Percentiles rank a stretch among this genome's conserved stretches.
These are phyloP conservation scores for Vannuccia rotundouncinata DNA, from an alignment of 2,888 invertebrate species.

Conservation along the genomic window DNA sequence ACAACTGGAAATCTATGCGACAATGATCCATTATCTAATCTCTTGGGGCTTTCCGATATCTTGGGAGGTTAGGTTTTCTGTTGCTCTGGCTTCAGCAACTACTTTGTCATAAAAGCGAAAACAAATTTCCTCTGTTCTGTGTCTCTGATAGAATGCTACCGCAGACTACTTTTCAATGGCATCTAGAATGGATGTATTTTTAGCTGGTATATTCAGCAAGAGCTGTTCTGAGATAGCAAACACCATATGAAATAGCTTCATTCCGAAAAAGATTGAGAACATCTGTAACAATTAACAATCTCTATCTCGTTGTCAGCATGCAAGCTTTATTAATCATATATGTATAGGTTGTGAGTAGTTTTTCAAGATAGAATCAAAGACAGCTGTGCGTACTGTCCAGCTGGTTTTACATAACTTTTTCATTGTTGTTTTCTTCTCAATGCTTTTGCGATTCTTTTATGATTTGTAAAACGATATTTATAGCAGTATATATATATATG, in stretches of 20 bases:
- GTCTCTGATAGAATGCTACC: too few relatives aligned
- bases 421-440: not conserved
- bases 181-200: not conserved
- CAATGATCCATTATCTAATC: not conserved
- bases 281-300: not conserved
- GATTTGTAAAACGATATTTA: too few relatives aligned
- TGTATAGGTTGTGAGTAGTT: not conserved
- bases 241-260: not conserved
- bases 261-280: not conserved
- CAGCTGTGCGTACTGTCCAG: not conserved
- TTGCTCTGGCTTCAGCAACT: not conserved
- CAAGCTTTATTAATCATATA: not conserved
- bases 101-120: not conserved
- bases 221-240: not conserved
- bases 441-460: too few relatives aligned
- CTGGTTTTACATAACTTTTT: not conserved
- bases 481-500: too few relatives aligned
- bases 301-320: not conserved
- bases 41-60: not conserved
- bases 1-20: not conserved
- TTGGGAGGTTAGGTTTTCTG: not conserved
- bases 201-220: not conserved
- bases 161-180: not conserved
- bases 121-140: too few relatives aligned
- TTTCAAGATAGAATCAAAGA: not conserved